Evolutionary conservation across 2,888 invertebrate species (phyloP), one percentile per base, ranked within the genome.

Genomic region (Micoletzkya japonica): DNA sequence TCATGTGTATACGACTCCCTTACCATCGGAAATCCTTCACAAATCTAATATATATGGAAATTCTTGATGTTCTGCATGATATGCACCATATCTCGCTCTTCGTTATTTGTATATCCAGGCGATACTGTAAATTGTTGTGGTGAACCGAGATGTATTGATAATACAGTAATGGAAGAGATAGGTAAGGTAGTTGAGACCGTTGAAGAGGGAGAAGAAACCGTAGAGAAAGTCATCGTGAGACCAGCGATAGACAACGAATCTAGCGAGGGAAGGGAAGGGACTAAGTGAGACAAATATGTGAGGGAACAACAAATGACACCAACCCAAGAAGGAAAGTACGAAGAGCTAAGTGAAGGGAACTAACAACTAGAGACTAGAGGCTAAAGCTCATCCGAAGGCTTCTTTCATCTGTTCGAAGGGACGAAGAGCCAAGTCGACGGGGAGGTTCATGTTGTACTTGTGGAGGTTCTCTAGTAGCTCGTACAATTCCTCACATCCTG

Each of bases 361-460:
- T 6, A 10, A 39, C 7, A 39, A 39, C 39, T 6, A 17, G 7
- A 39, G 17, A 17, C 17, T 39, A 10, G 39, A 10, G 7, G 7
- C 30, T 30, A 2, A 17, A 17, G 4, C 2, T 2, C n/a, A n/a
- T 73, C 74, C 93, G 89, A 94, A 94, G 77, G 93, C 94, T 88
- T 96, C 95, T 89, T 93, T 95, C 87, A 97, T 96, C 88, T 95
- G 95, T 86, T 94, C 93, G 86, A 98, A 94, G 85, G 96, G 95
- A 85, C 94, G 91, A 54, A 98, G 91, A 52, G 98, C 97, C 82
- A 97, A 89, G 87, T 99, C 96, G 24, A 95, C 93, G 0, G 97
- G 96, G 83, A 99, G 89, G 86, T 93, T 92, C 87, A 96, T 97
- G 85, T 93, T 91, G 83, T 92, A 90, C 69, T 90, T 90, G 67